These are phyloP conservation scores for Neodiprion lecontei DNA, from an alignment of 1,140 invertebrate species.

Conservation along the genomic window DNA sequence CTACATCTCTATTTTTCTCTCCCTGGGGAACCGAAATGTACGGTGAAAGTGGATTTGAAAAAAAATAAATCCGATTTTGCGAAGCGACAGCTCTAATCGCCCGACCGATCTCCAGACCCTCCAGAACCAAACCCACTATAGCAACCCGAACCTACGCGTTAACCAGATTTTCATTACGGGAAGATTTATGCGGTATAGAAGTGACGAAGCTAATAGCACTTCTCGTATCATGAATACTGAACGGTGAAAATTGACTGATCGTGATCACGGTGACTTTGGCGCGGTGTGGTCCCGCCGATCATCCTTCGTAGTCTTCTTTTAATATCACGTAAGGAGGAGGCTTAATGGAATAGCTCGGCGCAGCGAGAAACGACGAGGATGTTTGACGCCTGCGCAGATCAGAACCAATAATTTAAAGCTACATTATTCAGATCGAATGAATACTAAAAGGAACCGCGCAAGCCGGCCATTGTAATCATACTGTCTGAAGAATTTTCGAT, in stretches of 20 bases:
- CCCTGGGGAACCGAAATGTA: background rate
- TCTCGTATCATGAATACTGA: constrained; percentile 2
- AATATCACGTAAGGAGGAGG: background rate
- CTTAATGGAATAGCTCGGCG: background rate
- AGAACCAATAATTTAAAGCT: constrained; percentile 47
- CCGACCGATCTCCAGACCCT: background rate
- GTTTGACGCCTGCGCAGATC: constrained; percentile 44
- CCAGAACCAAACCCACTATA: background rate
- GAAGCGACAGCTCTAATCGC: background rate
- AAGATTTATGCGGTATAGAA: constrained; percentile 5
- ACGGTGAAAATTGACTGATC: background rate
- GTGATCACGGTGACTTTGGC: background rate
- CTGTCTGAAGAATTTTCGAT: constrained; percentile 41
- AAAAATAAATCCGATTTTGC: background rate
- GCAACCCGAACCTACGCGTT: background rate
- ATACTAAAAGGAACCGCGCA: constrained; percentile 37
- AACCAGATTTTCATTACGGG: background rate
- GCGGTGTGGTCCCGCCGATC: background rate
- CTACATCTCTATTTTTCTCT: too few relatives aligned
- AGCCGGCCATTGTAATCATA: constrained; percentile 40
- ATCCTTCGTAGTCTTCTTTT: background rate
- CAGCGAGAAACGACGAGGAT: background rate
- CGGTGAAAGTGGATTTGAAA: background rate
- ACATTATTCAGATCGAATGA: constrained; percentile 50
- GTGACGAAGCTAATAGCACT: background rate